Evolutionary conservation across 2,113 vertebrate genomes (phyloP).

Genomic region (Tamias sibiricus): DNA sequence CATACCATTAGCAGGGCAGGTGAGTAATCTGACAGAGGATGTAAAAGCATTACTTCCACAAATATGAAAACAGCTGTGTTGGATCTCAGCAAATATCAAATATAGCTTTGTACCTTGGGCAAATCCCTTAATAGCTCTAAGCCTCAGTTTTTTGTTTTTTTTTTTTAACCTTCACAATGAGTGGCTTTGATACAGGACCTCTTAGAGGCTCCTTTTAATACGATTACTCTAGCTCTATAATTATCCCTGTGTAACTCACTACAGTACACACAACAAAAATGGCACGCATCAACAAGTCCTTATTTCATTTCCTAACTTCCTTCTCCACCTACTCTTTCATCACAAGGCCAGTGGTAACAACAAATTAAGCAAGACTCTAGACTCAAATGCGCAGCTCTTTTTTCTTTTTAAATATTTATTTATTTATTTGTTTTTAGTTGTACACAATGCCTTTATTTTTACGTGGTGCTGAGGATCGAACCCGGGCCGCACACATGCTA

Average conservation of each 20-base stretch:
- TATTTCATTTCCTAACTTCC: constrained; percentile 28
- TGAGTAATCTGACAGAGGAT: background rate
- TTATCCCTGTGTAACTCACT: constrained; percentile 34
- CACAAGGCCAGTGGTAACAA: constrained; percentile 12
- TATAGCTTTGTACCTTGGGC: constrained; percentile 16
- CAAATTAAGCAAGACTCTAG: constrained; percentile 6
- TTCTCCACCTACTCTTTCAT: constrained; percentile 54
- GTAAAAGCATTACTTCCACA: background rate
- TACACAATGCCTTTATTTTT: too few species aligned
- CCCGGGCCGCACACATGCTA: too few species aligned
- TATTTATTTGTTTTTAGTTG: too few species aligned
- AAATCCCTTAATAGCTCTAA: constrained; percentile 63
- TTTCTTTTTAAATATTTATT: too few species aligned
- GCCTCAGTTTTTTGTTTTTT: background rate
- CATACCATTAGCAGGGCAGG: background rate
- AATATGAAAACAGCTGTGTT: constrained; percentile 6
- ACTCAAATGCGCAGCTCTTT: background rate
- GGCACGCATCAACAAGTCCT: constrained; percentile 53
- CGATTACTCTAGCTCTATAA: constrained; percentile 30
- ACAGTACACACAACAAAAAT: background rate
- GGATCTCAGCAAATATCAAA: background rate
- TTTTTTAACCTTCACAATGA: constrained; percentile 36
- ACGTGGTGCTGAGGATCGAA: too few species aligned
- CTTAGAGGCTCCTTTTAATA: background rate
- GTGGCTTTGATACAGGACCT: constrained; percentile 45